Evolutionary conservation across 2,888 invertebrate genomes (phyloP).

Genomic region (Loripinus fragilis): DNA sequence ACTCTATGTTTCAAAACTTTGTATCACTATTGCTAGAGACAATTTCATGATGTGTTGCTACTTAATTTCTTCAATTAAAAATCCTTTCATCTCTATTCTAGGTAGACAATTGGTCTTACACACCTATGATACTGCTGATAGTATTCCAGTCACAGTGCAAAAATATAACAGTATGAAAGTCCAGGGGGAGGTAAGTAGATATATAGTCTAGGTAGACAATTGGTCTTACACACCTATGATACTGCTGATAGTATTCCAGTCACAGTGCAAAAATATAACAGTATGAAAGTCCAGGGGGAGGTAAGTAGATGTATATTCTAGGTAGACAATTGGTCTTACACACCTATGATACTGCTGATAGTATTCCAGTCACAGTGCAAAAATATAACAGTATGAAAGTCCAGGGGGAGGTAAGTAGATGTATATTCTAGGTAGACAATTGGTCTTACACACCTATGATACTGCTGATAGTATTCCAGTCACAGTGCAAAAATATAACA

Average conservation of each 20-base stretch:
- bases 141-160: slow-evolving; percentile 33
- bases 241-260: slow-evolving; percentile 41
- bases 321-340: slow-evolving; percentile 51
- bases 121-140: slow-evolving; percentile 49
- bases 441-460: slow-evolving; percentile 51
- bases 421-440: slow-evolving; percentile 37
- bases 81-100: slow-evolving; percentile 22
- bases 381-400: slow-evolving; percentile 43
- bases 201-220: slow-evolving; percentile 37
- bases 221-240: slow-evolving; percentile 51
- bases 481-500: slow-evolving; percentile 36
- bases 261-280: slow-evolving; percentile 36
- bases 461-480: slow-evolving; percentile 41
- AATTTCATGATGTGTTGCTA: too few relatives aligned
- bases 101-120: slow-evolving; percentile 51
- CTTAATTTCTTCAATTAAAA: too few relatives aligned
- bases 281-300: slow-evolving; percentile 45
- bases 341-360: slow-evolving; percentile 49
- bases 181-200: slow-evolving; percentile 38
- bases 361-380: slow-evolving; percentile 33
- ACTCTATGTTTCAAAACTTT: too few relatives aligned
- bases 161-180: slow-evolving; percentile 43
- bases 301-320: slow-evolving; percentile 30
- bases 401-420: slow-evolving; percentile 38
- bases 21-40: too few relatives aligned